Evolutionary conservation across 2,888 invertebrate species (phyloP), one percentile per base, ranked within the genome.

Genomic region (Euclidia mi): DNA sequence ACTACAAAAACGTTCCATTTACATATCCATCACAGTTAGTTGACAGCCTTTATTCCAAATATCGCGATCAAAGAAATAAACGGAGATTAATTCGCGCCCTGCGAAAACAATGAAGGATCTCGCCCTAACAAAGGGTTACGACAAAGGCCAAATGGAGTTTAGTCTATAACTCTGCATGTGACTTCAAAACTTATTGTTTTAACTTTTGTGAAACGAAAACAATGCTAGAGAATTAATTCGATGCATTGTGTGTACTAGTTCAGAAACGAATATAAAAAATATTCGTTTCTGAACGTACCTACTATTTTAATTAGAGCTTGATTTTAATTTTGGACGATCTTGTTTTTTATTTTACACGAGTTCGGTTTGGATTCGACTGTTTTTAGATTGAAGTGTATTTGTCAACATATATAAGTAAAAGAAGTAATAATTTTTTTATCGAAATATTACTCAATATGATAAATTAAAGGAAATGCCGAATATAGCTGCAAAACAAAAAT

Each of bases 161-260:
- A 85, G 84, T 88, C 93, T 93, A 92, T 90, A 89, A 90, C 94
- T 91, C 94, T 92, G 94, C 94, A 93, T 94, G 94, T 92, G 93
- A 93, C 91, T 94, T 78, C 65, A 63, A 74, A 77, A 81, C 77
- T 87, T 78, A 88, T 94, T 92, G 92, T 94, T 92, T 91, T 87
- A 88, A 67, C 79, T 79, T 87, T 90, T 90, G 85, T 87, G 82
- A 83, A 81, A 79, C 76, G 70, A 70, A 88, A 90, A 93, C 91
- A 92, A 93, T 83, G 80, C 82, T 74, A 73, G 75, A 69, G 64
- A 87, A 84, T 91, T 89, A 89, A 90, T 89, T 87, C 82, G 74
- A 81, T 86, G 85, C 81, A 84, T 66, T 81, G 76, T 62, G 70
- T 60, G 45, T 40, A 43, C 25, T 46, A 58, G 61, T 67, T 70